A percentile compares a stretch with the other conserved stretches of the same genome.
phyloP scores from a whole-genome alignment of 2,113 vertebrate genomes.

The Cottus gobio region DNA sequence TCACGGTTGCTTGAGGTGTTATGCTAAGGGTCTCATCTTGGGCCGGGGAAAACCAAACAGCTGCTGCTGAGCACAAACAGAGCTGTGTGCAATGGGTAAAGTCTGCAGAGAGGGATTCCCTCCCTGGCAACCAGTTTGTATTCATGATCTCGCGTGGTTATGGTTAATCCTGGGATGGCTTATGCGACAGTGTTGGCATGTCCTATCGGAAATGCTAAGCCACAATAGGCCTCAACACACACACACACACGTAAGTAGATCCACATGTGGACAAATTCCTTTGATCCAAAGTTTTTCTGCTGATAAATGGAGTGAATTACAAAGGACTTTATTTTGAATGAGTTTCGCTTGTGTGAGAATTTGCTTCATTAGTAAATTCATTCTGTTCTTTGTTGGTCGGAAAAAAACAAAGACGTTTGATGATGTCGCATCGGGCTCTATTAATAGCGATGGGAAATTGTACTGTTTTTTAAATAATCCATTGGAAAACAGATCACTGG shows the following conservation, averaged over 20 bases:
- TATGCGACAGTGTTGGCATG: conserved; percentile 44
- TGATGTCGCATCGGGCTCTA: background rate
- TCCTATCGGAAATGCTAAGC: conserved; percentile 39
- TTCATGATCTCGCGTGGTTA: conserved; percentile 33
- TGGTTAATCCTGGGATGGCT: conserved; percentile 30
- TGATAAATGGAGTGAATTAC: background rate
- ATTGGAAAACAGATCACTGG: too few species aligned
- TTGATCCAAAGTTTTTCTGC: conserved; percentile 4
- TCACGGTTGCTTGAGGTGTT: conserved; percentile 2
- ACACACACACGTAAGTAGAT: background rate
- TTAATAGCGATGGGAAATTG: too few species aligned
- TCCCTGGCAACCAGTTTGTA: conserved; percentile 42
- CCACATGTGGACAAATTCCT: background rate
- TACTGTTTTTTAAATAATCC: too few species aligned
- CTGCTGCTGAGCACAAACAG: conserved; percentile 36
- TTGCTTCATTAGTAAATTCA: background rate
- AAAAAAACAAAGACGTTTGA: background rate
- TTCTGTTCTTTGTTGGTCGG: background rate
- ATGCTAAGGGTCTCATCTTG: conserved; percentile 21
- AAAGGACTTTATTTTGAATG: background rate
- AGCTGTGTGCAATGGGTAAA: conserved; percentile 5
- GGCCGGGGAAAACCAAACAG: conserved; percentile 28
- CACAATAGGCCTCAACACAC: conserved; percentile 1
- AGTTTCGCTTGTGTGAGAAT: background rate
- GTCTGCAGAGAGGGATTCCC: conserved; percentile 35